These are phyloP conservation scores for Hydropsyche tenuis DNA, from an alignment of 1,140 invertebrate genomes.

Conservation along the genomic window DNA sequence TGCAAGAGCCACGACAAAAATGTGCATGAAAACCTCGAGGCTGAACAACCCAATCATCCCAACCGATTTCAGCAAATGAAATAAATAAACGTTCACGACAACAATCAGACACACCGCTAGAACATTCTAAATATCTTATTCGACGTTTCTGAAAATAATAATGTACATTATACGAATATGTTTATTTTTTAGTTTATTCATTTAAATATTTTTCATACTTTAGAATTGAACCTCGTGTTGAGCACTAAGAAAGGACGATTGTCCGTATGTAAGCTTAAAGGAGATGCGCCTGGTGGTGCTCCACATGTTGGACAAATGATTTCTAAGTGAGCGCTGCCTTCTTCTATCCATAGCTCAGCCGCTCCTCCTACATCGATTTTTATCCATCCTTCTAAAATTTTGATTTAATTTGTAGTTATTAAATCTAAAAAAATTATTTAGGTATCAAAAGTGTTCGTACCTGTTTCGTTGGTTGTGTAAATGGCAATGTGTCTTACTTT, in stretches of 20 bases:
- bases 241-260: slow-evolving; percentile 46
- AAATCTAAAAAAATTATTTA: not conserved
- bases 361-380: slow-evolving; percentile 77
- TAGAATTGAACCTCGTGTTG: slow-evolving; percentile 44
- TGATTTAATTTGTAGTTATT: not conserved
- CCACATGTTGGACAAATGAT: slow-evolving; percentile 79
- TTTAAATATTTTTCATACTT: slow-evolving; percentile 41
- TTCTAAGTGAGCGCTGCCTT: slow-evolving; percentile 71
- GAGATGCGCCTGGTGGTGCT: slow-evolving; percentile 55
- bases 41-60: slow-evolving; percentile 86
- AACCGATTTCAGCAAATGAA: slow-evolving; percentile 83
- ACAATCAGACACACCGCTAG: slow-evolving; percentile 73
- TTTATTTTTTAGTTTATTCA: not conserved
- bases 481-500: slow-evolving; percentile 77
- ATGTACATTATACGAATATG: not conserved
- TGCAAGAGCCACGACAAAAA: slow-evolving; percentile 83
- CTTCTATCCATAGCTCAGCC: slow-evolving; percentile 75
- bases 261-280: slow-evolving; percentile 46
- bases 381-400: slow-evolving; percentile 76
- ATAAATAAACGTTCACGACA: slow-evolving; percentile 83
- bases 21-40: slow-evolving; percentile 83
- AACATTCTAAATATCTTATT: slow-evolving; percentile 73
- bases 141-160: slow-evolving; percentile 60
- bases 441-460: slow-evolving; percentile 53
- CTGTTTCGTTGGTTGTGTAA: slow-evolving; percentile 71